Base-by-base conservation (phyloP, 2,797 vertebrate species). In the Lates japonicus region DNA sequence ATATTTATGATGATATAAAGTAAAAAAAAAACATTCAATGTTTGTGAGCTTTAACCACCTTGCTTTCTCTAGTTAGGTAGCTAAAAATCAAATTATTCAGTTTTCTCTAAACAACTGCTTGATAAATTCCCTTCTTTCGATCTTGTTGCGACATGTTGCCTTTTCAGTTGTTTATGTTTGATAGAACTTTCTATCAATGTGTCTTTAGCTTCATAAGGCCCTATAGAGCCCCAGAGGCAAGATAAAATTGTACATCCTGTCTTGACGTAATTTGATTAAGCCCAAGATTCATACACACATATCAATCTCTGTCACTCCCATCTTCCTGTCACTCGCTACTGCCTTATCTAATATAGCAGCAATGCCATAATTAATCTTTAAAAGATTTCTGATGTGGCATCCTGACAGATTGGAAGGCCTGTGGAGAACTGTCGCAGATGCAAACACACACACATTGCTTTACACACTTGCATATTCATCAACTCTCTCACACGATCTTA, bases 341-440 rank as follows among this genome's bases (percentile, higher is more conserved):
- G 76, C 86, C 54, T 88, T 89, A 90, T 93, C 90, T 93, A 88
- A 93, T 89, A 81, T 72, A 80, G 90, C 88, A 86, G 91, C 85
- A 68, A 71, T 84, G 87, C 80, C 86, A 91, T 73, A 77, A 88
- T 87, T 82, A 77, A 91, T 90, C 88, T 90, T 88, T 83, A 81
- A 89, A 90, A 89, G 76, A 91, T 92, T 90, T 90, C 80, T 92
- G 82, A 90, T 88, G 84, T 86, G 86, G 86, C 91, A 84, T 87
- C 74, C 74, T 91, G 91, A 88, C 90, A 90, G 84, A 85, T 90
- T 85, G 88, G 84, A 87, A 89, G 89, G 83, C 80, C 80, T 72
- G 88, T 85, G 78, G 81, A 86, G 82, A 82, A 82, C 86, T 90
- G 87, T 87, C 86, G 85, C 66, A 64, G 64, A 64, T 82, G 29